A percentile compares a stretch with the other conserved stretches of the same genome.
Evolutionary conservation across 1,140 invertebrate species (phyloP).

Genomic region (Pseudomyrmex concolor): DNA sequence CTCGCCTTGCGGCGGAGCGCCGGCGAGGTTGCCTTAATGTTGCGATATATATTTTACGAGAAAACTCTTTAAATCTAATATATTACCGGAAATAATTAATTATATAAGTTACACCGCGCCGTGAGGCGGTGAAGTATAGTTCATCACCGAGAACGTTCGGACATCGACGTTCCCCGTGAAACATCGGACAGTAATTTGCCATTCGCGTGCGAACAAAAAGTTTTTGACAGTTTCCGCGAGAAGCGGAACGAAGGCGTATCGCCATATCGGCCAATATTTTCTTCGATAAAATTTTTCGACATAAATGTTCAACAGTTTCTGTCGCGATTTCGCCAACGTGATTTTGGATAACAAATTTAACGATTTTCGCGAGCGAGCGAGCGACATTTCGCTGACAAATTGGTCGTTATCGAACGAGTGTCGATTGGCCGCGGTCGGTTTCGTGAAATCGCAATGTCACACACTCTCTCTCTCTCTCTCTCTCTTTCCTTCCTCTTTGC

Average conservation of each 20-base stretch:
- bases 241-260: constrained; percentile 35
- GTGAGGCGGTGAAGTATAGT: constrained; percentile 66
- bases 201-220: constrained; percentile 44
- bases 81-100: constrained; percentile 84
- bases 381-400: constrained; percentile 27
- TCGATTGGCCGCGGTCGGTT: background rate
- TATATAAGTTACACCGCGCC: constrained; percentile 79
- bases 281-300: constrained; percentile 31
- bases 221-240: constrained; percentile 60
- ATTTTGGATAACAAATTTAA: constrained; percentile 30
- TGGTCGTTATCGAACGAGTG: constrained; percentile 24
- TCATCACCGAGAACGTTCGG: constrained; percentile 16
- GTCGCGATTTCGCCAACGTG: background rate
- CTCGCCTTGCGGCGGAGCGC: constrained; percentile 51
- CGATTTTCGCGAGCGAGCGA: constrained; percentile 7
- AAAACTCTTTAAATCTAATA: constrained; percentile 84
- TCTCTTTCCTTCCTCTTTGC: background rate
- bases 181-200: constrained; percentile 64
- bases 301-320: constrained; percentile 55
- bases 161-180: background rate
- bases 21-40: constrained; percentile 82
- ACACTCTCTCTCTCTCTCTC: background rate
- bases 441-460: background rate
- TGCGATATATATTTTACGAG: constrained; percentile 84
- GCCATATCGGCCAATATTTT: constrained; percentile 67